Conservation (phyloP, 2,797 vertebrate genomes). For the Apogon talboti region DNA sequence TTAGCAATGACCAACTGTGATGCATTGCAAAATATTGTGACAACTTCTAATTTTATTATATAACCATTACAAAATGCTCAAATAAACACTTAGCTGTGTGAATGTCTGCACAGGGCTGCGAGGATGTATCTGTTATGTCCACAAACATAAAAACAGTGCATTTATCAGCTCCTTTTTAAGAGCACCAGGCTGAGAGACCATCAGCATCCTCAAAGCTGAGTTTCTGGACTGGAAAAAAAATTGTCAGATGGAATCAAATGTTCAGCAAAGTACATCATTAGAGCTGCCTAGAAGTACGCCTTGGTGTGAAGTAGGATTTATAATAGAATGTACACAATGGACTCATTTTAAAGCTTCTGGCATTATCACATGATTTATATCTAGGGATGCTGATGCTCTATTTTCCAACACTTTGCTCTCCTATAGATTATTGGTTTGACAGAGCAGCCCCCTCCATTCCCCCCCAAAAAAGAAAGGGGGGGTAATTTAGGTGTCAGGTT, state of each 20-base stretch:
- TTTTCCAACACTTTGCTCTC: neutral
- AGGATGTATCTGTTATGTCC: neutral
- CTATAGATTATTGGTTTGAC: no score
- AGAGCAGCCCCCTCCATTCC: no score
- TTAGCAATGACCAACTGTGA: no score
- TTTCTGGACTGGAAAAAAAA: neutral
- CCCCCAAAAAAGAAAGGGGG: no score
- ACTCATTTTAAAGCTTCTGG: constrained; percentile 4
- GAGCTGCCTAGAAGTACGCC: constrained; percentile 13
- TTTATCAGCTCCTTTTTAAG: constrained; percentile 13
- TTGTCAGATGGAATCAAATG: constrained; percentile 9
- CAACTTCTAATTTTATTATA: no score
- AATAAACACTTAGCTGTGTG: no score
- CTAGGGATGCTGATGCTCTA: constrained; percentile 12
- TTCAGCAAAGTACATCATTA: neutral
- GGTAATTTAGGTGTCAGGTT: no score
- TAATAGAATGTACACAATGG: constrained; percentile 18
- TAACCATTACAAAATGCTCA: no score
- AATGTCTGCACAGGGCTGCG: no score
- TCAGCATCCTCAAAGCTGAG: constrained; percentile 4
- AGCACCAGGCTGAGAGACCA: neutral
- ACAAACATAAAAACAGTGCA: neutral
- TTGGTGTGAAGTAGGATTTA: constrained; percentile 22
- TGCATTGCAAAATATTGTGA: no score
- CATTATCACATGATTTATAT: constrained; percentile 12